Evolutionary conservation across 2,888 invertebrate species (phyloP).

Genomic region (Asteroscopus sphinx): DNA sequence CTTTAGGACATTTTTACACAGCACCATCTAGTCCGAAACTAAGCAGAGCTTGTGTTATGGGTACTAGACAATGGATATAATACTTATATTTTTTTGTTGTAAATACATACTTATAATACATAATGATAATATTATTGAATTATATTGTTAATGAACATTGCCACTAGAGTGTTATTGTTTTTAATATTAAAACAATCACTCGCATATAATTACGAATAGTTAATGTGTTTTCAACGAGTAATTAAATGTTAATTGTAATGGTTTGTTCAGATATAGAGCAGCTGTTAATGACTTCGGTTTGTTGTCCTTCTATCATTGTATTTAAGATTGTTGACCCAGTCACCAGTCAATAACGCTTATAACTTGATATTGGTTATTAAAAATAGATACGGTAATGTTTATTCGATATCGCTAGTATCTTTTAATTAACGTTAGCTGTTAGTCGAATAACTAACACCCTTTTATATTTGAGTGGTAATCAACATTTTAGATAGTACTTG

Average conservation of each 20-base stretch:
- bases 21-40: too few species aligned
- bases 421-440: not conserved
- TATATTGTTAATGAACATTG: conserved; percentile 6
- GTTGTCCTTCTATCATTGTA: not conserved
- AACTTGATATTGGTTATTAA: not conserved
- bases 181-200: conserved; percentile 3
- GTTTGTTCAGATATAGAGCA: conserved; percentile 1
- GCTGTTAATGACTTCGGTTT: conserved; percentile 2
- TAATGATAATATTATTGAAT: conserved; percentile 15
- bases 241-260: conserved; percentile 4
- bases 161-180: not conserved
- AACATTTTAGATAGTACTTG: not conserved
- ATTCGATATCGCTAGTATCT: not conserved
- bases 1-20: too few species aligned
- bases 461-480: conserved; percentile 1
- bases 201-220: not conserved
- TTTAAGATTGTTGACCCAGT: conserved; percentile 15
- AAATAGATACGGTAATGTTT: not conserved
- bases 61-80: too few species aligned
- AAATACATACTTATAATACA: too few species aligned
- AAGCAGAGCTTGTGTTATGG: too few species aligned
- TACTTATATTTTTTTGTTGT: too few species aligned
- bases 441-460: too few species aligned
- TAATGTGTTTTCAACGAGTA: conserved; percentile 1
- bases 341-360: conserved; percentile 8